A percentile compares a stretch with the other conserved stretches of the same genome.
phyloP scores from a whole-genome alignment of 64 coral and sea anemone species.

The Exaiptasia diaphana region DNA sequence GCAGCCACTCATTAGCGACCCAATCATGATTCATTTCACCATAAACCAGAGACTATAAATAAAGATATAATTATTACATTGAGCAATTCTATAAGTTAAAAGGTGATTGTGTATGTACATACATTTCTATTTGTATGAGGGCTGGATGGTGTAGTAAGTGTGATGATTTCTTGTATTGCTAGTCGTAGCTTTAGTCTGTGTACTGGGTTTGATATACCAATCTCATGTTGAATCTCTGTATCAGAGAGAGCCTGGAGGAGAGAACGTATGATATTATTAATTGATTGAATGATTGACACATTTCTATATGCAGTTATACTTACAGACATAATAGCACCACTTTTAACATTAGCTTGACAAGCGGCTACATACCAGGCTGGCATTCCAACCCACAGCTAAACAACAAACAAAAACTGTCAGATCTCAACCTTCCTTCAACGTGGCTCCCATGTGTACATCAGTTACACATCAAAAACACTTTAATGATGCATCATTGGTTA shows the following conservation, averaged over 20 bases:
- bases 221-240: slow-evolving; percentile 98
- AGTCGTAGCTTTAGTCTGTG: slow-evolving; percentile 93
- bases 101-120: not conserved
- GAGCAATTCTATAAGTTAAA: too few species aligned
- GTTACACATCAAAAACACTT: too few species aligned
- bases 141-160: slow-evolving; percentile 88
- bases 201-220: slow-evolving; percentile 93
- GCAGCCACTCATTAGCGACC: slow-evolving; percentile 90
- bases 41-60: slow-evolving; percentile 86
- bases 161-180: slow-evolving; percentile 96
- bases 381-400: slow-evolving; percentile 96
- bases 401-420: not conserved
- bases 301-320: not conserved
- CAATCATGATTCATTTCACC: slow-evolving; percentile 99
- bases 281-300: too few species aligned
- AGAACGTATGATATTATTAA: not conserved
- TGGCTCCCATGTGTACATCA: too few species aligned
- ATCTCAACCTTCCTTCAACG: too few species aligned
- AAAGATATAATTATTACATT: not conserved
- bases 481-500: too few species aligned
- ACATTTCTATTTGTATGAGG: slow-evolving; percentile 83
- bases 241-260: slow-evolving; percentile 88
- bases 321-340: slow-evolving; percentile 99
- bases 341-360: slow-evolving; percentile 93
- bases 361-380: slow-evolving; percentile 91